phyloP scores from a whole-genome alignment of 1,140 invertebrate genomes.

The Apis laboriosa region DNA sequence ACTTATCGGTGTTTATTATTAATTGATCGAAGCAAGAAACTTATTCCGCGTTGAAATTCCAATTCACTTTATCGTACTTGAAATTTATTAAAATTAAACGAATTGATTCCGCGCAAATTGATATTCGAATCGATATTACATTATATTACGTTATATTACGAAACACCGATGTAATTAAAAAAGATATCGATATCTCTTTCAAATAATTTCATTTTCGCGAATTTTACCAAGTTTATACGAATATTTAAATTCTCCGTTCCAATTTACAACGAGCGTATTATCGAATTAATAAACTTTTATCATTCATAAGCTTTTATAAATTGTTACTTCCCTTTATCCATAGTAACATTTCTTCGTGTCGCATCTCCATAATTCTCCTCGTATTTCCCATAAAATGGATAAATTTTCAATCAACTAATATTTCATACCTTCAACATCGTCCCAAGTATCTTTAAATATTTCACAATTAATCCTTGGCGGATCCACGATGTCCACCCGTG shows the following conservation, averaged over 20 bases:
- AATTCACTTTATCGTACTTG: neutral
- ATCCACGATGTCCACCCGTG: no score
- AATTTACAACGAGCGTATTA: neutral
- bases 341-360: no score
- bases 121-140: neutral
- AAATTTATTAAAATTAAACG: constrained; percentile 1
- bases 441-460: no score
- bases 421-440: no score
- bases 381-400: no score
- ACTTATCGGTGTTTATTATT: neutral
- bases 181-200: neutral
- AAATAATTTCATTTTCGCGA: neutral
- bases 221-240: neutral
- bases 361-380: neutral
- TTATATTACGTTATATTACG: neutral
- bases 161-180: neutral
- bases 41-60: neutral
- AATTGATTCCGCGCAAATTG: neutral
- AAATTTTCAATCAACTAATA: no score
- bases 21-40: neutral
- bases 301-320: no score
- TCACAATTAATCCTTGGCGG: no score
- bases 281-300: neutral
- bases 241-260: neutral
- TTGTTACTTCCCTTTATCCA: no score